phyloP scores from a whole-genome alignment of 2,797 vertebrate genomes.

The Sebastes itinus region DNA sequence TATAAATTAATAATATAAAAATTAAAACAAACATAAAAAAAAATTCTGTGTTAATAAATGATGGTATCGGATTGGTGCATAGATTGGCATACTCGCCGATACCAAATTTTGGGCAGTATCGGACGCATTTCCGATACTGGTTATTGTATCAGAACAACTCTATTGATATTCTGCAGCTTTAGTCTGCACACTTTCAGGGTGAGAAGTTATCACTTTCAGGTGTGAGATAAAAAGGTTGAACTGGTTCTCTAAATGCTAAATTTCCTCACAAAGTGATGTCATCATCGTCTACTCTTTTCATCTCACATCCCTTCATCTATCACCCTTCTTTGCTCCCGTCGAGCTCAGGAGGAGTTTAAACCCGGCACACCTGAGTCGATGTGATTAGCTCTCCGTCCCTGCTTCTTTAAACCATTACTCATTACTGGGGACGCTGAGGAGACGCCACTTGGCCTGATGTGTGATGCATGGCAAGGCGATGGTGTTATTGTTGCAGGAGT shows the following conservation, averaged over 20 bases:
- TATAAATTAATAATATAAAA: too few relatives aligned
- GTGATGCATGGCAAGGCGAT: conserved; percentile 49
- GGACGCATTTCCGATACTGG: too few relatives aligned
- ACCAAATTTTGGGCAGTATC: too few relatives aligned
- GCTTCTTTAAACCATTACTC: conserved; percentile 52
- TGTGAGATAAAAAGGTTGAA: conserved; percentile 14
- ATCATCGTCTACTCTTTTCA: conserved; percentile 16
- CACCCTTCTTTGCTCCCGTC: background rate
- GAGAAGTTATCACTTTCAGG: background rate
- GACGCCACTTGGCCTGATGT: conserved; percentile 42
- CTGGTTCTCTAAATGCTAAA: background rate
- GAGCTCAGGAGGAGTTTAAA: conserved; percentile 37
- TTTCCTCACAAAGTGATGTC: conserved; percentile 23
- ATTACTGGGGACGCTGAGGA: conserved; percentile 41
- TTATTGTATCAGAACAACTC: background rate
- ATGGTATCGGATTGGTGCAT: too few relatives aligned
- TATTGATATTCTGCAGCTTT: background rate
- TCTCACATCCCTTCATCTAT: conserved; percentile 11
- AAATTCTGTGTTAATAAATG: too few relatives aligned
- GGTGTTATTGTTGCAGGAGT: conserved; percentile 59
- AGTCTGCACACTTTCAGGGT: background rate
- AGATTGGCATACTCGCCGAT: too few relatives aligned
- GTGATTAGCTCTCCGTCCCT: conserved; percentile 42
- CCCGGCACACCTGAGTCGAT: conserved; percentile 19
- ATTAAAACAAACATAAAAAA: too few relatives aligned